Percentiles rank a stretch among this genome's conserved stretches.
Conservation (phyloP, 2,888 invertebrate genomes). For the Abrostola tripartita region DNA sequence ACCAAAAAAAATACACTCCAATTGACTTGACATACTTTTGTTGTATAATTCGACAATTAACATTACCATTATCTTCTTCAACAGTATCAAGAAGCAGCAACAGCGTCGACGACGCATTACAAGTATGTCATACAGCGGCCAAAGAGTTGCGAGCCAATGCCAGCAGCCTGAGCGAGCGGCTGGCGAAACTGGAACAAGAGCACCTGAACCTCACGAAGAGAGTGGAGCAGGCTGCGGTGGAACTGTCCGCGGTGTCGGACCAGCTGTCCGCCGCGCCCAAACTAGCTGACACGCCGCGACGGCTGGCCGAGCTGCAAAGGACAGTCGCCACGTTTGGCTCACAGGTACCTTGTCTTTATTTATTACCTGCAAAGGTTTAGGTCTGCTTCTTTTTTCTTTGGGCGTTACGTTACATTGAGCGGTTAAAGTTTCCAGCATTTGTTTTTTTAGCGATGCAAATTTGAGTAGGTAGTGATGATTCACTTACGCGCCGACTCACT, state of each 20-base stretch:
- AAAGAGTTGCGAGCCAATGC: slow-evolving; percentile 91
- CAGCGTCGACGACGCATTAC: slow-evolving; percentile 91
- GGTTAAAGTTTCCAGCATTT: too few relatives aligned
- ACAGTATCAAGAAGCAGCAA: slow-evolving; percentile 91
- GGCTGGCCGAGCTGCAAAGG: slow-evolving; percentile 85
- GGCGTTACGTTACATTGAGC: too few relatives aligned
- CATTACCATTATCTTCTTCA: slow-evolving; percentile 45
- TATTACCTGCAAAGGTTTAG: not conserved
- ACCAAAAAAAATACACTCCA: not conserved
- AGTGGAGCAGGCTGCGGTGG: slow-evolving; percentile 80
- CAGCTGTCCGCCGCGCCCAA: slow-evolving; percentile 89
- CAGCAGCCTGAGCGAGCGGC: slow-evolving; percentile 87
- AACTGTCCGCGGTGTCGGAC: slow-evolving; percentile 87
- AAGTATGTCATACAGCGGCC: slow-evolving; percentile 91
- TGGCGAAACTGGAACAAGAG: slow-evolving; percentile 88
- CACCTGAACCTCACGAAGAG: slow-evolving; percentile 78
- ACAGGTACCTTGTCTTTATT: slow-evolving; percentile 76
- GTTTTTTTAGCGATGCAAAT: too few relatives aligned
- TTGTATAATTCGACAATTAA: not conserved
- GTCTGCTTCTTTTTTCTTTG: too few relatives aligned
- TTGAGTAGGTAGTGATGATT: too few relatives aligned
- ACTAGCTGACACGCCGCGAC: slow-evolving; percentile 88
- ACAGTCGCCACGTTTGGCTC: slow-evolving; percentile 90
- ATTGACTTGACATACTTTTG: not conserved
- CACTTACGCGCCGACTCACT: too few relatives aligned